phyloP scores from a whole-genome alignment of 2,797 vertebrate species.

The Siniperca scherzeri region DNA sequence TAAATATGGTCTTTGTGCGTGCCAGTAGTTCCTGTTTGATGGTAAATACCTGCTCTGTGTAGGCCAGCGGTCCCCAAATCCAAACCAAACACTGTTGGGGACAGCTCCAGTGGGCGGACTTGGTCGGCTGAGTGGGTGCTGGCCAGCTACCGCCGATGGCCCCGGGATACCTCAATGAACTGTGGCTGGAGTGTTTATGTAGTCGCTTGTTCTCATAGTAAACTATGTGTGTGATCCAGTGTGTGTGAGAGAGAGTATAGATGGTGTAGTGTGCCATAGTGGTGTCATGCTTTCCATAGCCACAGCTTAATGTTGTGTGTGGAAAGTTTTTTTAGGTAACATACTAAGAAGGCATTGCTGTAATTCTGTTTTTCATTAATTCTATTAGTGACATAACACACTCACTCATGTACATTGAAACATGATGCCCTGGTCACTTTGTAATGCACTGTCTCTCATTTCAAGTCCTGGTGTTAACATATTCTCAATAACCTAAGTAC shows the following conservation, averaged over 20 bases:
- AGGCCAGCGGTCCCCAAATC: slow-evolving; percentile 33
- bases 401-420: not conserved
- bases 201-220: slow-evolving; percentile 62
- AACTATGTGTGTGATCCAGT: slow-evolving; percentile 55
- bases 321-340: slow-evolving; percentile 51
- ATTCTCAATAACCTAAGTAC: slow-evolving; percentile 3
- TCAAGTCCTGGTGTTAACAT: not conserved
- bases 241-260: slow-evolving; percentile 37
- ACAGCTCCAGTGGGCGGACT: slow-evolving; percentile 31
- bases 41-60: slow-evolving; percentile 72
- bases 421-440: not conserved
- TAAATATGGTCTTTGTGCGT: slow-evolving; percentile 62
- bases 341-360: slow-evolving; percentile 21
- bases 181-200: slow-evolving; percentile 63
- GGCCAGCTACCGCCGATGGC: slow-evolving; percentile 15
- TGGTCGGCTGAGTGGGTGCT: not conserved
- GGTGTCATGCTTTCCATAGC: slow-evolving; percentile 64
- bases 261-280: slow-evolving; percentile 28
- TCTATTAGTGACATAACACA: slow-evolving; percentile 21
- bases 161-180: slow-evolving; percentile 56
- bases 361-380: slow-evolving; percentile 26
- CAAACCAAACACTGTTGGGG: slow-evolving; percentile 56
- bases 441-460: not conserved
- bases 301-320: slow-evolving; percentile 25
- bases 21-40: slow-evolving; percentile 55